These are phyloP conservation scores for Thymelicus sylvestris DNA, from an alignment of 2,888 invertebrate species.

Conservation along the genomic window DNA sequence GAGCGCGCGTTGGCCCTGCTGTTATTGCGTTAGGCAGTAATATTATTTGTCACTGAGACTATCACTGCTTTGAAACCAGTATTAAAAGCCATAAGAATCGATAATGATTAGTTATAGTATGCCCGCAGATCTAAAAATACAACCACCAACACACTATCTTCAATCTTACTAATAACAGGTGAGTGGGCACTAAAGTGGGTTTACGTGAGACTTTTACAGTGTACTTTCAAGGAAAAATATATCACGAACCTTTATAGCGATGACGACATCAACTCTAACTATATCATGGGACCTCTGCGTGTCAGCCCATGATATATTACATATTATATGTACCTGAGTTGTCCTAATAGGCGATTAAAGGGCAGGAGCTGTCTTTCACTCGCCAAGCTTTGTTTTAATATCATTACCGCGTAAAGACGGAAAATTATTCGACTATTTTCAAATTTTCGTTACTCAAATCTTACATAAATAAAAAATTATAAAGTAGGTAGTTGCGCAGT, in stretches of 20 bases:
- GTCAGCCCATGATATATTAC: background rate
- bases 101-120: too few relatives aligned
- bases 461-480: too few relatives aligned
- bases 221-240: slow-evolving; percentile 19
- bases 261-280: slow-evolving; percentile 5
- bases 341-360: background rate
- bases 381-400: too few relatives aligned
- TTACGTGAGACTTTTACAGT: slow-evolving; percentile 38
- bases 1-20: too few relatives aligned
- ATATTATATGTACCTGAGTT: background rate
- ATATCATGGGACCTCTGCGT: background rate
- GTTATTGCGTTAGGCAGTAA: too few relatives aligned
- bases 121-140: slow-evolving; percentile 1
- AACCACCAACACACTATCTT: slow-evolving; percentile 26
- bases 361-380: background rate
- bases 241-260: slow-evolving; percentile 16
- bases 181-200: slow-evolving; percentile 51
- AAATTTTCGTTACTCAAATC: too few relatives aligned
- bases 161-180: slow-evolving; percentile 54
- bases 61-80: too few relatives aligned
- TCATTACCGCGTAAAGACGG: too few relatives aligned
- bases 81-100: too few relatives aligned
- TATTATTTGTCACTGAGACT: too few relatives aligned
- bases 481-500: too few relatives aligned
- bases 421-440: too few relatives aligned